Evolutionary conservation across 2,797 vertebrate genomes (phyloP).

Genomic region (Eleutherodactylus coqui): DNA sequence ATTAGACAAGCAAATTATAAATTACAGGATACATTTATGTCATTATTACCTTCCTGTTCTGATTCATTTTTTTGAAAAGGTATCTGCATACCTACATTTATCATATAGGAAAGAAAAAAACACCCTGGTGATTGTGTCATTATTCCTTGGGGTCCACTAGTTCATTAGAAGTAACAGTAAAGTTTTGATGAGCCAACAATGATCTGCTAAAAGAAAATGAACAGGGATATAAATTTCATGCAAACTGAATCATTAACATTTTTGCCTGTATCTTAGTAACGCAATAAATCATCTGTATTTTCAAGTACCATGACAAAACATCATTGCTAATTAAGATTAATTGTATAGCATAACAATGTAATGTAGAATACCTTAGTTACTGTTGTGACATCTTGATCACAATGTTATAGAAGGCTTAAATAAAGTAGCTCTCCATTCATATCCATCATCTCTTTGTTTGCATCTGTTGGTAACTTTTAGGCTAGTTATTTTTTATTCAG

Average conservation of each 20-base stretch:
- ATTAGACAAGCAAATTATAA: conserved; percentile 79
- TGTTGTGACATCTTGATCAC: not conserved
- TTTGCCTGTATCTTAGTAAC: conserved; percentile 78
- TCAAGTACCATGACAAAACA: conserved; percentile 81
- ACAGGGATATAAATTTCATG: conserved; percentile 78
- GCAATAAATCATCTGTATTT: conserved; percentile 80
- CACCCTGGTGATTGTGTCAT: conserved; percentile 69
- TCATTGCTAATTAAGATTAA: conserved; percentile 86
- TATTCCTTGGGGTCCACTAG: conserved; percentile 77
- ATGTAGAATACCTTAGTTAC: conserved; percentile 67
- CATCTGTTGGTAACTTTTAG: not conserved
- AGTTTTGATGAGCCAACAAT: conserved; percentile 76
- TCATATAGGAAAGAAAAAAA: conserved; percentile 70
- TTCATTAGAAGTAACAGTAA: conserved; percentile 80
- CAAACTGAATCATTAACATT: conserved; percentile 83
- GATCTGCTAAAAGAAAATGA: conserved; percentile 83
- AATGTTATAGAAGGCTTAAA: not conserved
- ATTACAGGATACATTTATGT: conserved; percentile 78
- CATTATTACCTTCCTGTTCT: conserved; percentile 75
- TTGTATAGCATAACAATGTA: conserved; percentile 77
- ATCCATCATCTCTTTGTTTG: not conserved
- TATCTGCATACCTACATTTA: conserved; percentile 78
- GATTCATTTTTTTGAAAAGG: conserved; percentile 70
- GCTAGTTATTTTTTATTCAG: too few species aligned
- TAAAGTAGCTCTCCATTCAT: not conserved